Percentiles rank a stretch among this genome's conserved stretches.
These are phyloP conservation scores for Drosophila cardini DNA, from an alignment of 1,140 invertebrate genomes.

Conservation along the genomic window DNA sequence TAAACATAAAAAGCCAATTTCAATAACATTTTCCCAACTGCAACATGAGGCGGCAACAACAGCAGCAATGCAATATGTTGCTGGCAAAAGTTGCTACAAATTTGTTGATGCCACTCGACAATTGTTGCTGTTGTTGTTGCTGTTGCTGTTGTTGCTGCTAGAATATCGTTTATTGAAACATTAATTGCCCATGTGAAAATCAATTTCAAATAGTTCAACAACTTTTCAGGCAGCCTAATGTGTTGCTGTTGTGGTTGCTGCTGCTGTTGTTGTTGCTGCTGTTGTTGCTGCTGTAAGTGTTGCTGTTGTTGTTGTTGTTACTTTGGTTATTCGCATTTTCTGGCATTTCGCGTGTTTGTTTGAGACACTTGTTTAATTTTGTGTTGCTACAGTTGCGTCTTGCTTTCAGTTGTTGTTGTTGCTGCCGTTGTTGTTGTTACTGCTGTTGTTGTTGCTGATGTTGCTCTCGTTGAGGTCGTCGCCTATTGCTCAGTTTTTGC, in stretches of 20 bases:
- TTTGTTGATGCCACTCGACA: conserved; percentile 51
- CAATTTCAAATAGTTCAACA: conserved; percentile 54
- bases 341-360: conserved; percentile 32
- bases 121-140: conserved; percentile 28
- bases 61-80: conserved; percentile 50
- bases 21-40: conserved; percentile 74
- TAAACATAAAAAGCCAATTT: conserved; percentile 83
- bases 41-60: conserved; percentile 69
- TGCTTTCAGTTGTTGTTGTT: conserved; percentile 12
- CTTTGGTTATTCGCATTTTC: conserved; percentile 55
- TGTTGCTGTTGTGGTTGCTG: too few relatives aligned
- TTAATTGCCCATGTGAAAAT: conserved; percentile 82
- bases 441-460: conserved; percentile 25
- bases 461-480: conserved; percentile 52
- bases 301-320: conserved; percentile 16
- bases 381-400: neutral
- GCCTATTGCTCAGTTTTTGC: conserved; percentile 46
- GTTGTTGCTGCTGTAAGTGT: neutral
- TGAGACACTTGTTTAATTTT: conserved; percentile 63
- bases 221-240: conserved; percentile 16
- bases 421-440: conserved; percentile 19
- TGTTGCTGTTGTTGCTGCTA: conserved; percentile 39
- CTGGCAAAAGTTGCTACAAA: conserved; percentile 72
- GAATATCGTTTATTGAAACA: conserved; percentile 83
- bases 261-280: conserved; percentile 7